Percentiles rank a stretch among this genome's conserved stretches.
These are phyloP conservation scores for Sturnira hondurensis DNA, from an alignment of 2,113 vertebrate species.

Conservation along the genomic window DNA sequence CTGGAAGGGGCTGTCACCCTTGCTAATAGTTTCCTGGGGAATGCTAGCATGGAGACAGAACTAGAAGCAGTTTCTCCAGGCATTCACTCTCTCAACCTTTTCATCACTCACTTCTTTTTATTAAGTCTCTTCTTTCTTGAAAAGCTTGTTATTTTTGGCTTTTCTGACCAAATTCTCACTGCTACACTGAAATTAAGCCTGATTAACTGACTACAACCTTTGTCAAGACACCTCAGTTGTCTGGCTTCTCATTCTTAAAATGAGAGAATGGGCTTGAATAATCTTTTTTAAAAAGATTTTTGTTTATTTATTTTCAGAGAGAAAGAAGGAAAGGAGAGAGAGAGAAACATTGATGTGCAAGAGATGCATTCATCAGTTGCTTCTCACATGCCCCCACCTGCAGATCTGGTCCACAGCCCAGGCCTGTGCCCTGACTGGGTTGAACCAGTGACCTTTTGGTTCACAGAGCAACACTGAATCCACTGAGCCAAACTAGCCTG, in stretches of 20 bases:
- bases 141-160: not conserved
- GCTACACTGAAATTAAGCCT: not conserved
- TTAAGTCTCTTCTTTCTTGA: not conserved
- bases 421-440: no score
- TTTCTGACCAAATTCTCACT: not conserved
- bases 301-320: no score
- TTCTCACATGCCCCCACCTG: no score
- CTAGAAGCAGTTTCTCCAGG: not conserved
- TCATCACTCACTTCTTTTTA: not conserved
- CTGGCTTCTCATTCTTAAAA: slow-evolving; percentile 13
- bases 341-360: no score
- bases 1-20: not conserved
- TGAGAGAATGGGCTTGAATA: not conserved
- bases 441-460: no score
- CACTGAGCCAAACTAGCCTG: no score
- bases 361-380: no score
- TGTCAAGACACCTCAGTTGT: not conserved
- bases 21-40: not conserved
- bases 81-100: not conserved
- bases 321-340: no score
- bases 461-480: no score
- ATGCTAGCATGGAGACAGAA: not conserved
- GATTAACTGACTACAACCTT: not conserved
- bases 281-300: not conserved
- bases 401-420: no score